These are phyloP conservation scores for Cylas formicarius DNA, from an alignment of 1,140 invertebrate genomes.

Conservation along the genomic window DNA sequence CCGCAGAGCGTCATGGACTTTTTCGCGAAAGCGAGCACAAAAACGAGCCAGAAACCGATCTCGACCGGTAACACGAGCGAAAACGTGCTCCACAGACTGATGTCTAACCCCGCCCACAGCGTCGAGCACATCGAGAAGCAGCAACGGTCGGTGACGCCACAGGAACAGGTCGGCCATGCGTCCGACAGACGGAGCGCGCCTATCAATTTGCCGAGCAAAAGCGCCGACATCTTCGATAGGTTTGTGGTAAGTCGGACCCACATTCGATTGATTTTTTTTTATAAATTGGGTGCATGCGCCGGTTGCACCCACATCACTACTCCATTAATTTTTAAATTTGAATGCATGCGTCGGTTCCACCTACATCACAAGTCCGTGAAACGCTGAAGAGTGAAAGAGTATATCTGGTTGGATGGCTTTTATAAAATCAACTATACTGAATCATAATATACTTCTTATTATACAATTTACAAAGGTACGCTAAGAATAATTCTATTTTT, in stretches of 20 bases:
- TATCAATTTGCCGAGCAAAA: constrained; percentile 33
- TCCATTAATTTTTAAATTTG: no score
- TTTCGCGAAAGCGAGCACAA: constrained; percentile 71
- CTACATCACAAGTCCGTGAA: no score
- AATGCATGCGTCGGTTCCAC: no score
- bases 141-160: constrained; percentile 65
- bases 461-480: no score
- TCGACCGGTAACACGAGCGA: constrained; percentile 41
- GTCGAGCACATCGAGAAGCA: constrained; percentile 86
- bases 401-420: no score
- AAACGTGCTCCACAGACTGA: constrained; percentile 57
- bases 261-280: no score
- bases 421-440: no score
- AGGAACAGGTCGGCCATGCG: constrained; percentile 41
- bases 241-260: constrained; percentile 21
- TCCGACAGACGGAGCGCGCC: constrained; percentile 43
- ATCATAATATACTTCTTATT: no score
- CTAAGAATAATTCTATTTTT: no score
- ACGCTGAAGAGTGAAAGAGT: no score
- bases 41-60: constrained; percentile 45
- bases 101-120: constrained; percentile 72
- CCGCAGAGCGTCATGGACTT: constrained; percentile 79
- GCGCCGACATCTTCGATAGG: constrained; percentile 7
- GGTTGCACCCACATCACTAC: no score
- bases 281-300: no score